Conservation (phyloP, 2,113 vertebrate species). For the Ophiodon elongatus region DNA sequence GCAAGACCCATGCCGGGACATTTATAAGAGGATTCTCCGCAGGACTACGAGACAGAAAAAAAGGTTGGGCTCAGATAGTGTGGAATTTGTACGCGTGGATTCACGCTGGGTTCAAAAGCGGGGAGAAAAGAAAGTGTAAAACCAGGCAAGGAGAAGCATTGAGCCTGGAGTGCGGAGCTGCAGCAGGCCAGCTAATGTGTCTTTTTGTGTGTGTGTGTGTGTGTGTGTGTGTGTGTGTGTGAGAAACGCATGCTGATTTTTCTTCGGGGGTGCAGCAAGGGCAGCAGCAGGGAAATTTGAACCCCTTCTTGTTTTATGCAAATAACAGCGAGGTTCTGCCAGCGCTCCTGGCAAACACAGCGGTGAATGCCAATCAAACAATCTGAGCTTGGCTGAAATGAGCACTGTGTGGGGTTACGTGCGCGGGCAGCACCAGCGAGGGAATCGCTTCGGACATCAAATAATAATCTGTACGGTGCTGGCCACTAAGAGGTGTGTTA, state of each 20-base stretch:
- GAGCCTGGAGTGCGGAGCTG: conserved; percentile 1
- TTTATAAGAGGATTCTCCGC: conserved; percentile 53
- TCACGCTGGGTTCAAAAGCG: conserved; percentile 53
- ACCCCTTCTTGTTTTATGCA: conserved; percentile 62
- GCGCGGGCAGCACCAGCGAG: conserved; percentile 39
- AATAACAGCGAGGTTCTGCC: conserved; percentile 51
- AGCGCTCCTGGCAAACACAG: conserved; percentile 64
- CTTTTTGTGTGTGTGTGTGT: background rate
- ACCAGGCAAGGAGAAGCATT: conserved; percentile 4
- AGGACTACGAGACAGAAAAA: conserved; percentile 26
- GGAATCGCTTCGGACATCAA: conserved; percentile 23
- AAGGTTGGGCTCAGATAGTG: conserved; percentile 27
- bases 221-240: too few relatives aligned
- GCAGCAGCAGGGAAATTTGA: conserved; percentile 54
- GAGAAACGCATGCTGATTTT: conserved; percentile 48
- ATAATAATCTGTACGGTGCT: conserved; percentile 29
- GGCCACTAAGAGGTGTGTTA: conserved; percentile 18
- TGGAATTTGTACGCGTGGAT: conserved; percentile 52
- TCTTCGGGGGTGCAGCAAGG: conserved; percentile 31
- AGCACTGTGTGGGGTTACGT: conserved; percentile 33
- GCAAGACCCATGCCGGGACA: conserved; percentile 25
- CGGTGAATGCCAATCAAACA: conserved; percentile 69
- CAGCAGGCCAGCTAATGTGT: conserved; percentile 23
- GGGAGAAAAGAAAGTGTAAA: conserved; percentile 40
- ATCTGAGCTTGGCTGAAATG: conserved; percentile 49